phyloP scores from a whole-genome alignment of 2,888 invertebrate species.

The Gisinianus flammeolus region DNA sequence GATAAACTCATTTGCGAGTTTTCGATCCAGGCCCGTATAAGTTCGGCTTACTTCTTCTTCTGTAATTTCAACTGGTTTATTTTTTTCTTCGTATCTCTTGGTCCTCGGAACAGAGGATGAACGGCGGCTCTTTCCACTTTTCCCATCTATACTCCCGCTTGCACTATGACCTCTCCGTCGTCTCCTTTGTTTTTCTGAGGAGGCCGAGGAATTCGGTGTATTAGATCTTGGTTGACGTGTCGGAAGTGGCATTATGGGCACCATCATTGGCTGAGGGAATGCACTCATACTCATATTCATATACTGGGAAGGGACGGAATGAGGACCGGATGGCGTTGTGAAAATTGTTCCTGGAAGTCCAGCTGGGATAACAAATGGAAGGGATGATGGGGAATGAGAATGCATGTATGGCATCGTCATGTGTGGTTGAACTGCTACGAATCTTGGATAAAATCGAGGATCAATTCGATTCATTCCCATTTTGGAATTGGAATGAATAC shows the following conservation, averaged over 20 bases:
- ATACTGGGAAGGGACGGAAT: neutral
- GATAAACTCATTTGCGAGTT: conserved; percentile 63
- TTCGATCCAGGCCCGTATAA: conserved; percentile 63
- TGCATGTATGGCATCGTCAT: neutral
- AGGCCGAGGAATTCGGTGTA: neutral
- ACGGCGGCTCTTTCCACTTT: neutral
- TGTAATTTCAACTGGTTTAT: conserved; percentile 58
- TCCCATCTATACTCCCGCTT: neutral
- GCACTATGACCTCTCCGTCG: neutral
- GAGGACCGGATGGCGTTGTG: neutral
- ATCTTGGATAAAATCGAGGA: conserved; percentile 3
- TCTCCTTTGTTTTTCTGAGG: neutral
- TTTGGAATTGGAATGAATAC: neutral
- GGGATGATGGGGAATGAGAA: neutral
- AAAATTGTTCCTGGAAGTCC: neutral
- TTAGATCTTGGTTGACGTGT: neutral
- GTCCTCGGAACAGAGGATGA: neutral
- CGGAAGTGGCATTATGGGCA: conserved; percentile 9
- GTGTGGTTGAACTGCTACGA: neutral
- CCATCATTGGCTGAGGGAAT: conserved; percentile 5
- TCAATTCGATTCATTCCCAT: neutral
- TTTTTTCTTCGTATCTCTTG: neutral
- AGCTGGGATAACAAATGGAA: neutral
- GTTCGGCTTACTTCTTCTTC: conserved; percentile 61
- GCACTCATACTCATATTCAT: neutral